Base-by-base conservation (phyloP, 2,113 vertebrate species). In the Corydoras sp. region DNA sequence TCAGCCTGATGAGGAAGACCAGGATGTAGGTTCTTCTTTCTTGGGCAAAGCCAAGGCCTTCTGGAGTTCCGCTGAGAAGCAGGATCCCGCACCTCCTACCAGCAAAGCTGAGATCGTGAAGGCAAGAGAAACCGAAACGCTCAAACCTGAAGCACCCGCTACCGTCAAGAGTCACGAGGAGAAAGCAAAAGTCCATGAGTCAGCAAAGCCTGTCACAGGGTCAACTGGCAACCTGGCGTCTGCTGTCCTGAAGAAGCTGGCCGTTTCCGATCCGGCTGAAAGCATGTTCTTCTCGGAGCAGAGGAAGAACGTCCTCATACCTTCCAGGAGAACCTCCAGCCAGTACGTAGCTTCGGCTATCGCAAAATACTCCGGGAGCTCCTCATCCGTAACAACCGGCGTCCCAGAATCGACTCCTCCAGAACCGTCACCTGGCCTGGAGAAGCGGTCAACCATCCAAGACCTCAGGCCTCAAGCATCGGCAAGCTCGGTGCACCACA, bases 261-360 rank as follows among this genome's bases (percentile, higher is more conserved):
- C 80, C 11, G 58, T 70, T 61, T 70, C 74, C 64, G 83, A 80
- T 73, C 74, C 72, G 9, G 13, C 69, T 15, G 71, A 83, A 15
- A 82, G 79, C 63, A 74, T 78, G 2, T 67, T 71, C 63, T 79
- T 78, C 66, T 65, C 68, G 56, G 68, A 85, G 58, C 62, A 81
- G 12, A 89, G 82, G 68, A 83, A 82, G 65, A 88, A 91, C 43
- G 93, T 98, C 71, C 79, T 93, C 5, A 94, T 88, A 83, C 91
- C 93, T 3, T 86, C 90, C 2, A 91, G 90, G 65, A 90, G 93
- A 83, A 98, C 94, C 0, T 98, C 94, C 58, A 98, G 94, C 81
- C 94, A 95, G 65, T 95, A 99, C 1, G 89, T 99, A 77, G 94
- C 94, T 2, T 95, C 94, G 68, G 93, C 92, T 49, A 93, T 97